Conservation (phyloP, 2,888 invertebrate species). For the Drosophila meridiana region DNA sequence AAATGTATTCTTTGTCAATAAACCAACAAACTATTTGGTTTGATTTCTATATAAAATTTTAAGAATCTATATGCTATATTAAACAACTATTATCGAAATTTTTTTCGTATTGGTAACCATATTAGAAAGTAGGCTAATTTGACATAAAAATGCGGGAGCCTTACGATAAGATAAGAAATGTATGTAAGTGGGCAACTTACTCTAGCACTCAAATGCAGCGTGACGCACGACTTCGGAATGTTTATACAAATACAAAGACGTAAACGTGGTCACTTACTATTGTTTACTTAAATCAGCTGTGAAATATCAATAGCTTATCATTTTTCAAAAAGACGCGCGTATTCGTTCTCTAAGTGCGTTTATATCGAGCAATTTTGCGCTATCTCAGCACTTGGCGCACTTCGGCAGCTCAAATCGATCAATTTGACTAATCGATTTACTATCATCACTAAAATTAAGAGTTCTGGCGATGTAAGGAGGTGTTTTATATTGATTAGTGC, state of each 20-base stretch:
- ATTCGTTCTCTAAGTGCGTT: neutral
- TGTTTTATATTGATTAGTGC: slow-evolving; percentile 29
- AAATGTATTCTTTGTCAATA: slow-evolving; percentile 6
- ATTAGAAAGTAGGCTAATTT: neutral
- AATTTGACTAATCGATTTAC: slow-evolving; percentile 11
- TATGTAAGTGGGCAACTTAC: neutral
- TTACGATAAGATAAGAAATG: slow-evolving; percentile 20
- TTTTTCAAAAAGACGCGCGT: neutral
- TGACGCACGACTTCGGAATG: neutral
- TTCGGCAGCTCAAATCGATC: slow-evolving; percentile 12
- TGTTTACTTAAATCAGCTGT: neutral
- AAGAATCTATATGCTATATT: neutral
- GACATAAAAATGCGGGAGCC: neutral
- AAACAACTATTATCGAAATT: neutral
- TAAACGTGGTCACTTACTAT: neutral
- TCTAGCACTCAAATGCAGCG: neutral
- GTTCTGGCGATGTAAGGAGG: slow-evolving; percentile 60
- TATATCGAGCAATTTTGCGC: slow-evolving; percentile 9
- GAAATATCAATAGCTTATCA: neutral
- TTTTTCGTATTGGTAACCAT: neutral
- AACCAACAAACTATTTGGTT: neutral
- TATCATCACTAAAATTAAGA: slow-evolving; percentile 39
- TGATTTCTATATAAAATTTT: neutral
- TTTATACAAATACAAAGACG: neutral
- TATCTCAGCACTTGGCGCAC: neutral